Evolutionary conservation across 2,888 invertebrate genomes (phyloP), one percentile per base, ranked within the genome.

Genomic region (Plagodis dolabraria): DNA sequence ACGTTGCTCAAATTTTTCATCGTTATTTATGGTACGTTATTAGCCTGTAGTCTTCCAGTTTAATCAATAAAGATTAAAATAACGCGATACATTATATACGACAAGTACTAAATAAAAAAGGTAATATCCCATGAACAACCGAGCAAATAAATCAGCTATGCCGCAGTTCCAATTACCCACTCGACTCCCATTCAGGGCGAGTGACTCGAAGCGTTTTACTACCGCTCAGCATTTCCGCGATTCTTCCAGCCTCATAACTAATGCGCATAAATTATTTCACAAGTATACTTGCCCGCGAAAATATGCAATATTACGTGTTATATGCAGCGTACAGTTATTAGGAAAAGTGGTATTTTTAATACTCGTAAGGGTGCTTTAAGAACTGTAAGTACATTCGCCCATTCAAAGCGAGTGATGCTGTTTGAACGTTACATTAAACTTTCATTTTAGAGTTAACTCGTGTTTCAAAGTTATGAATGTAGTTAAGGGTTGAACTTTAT

Each of bases 241-340:
- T 76, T 80, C 80, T 77, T 80, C 82, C 72, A 74, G 67, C 75
- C 75, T 74, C 71, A 75, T 81, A 84, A 81, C 75, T 78, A 79
- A 85, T 85, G 85, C 81, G 76, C 86, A 87, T 87, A 87, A 82
- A 85, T 87, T 86, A 82, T 76, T 78, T 68, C 69, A 71, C 73
- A 76, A 77, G 79, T 68, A 76, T 77, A 77, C 82, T 86, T 85
- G 76, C 74, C 72, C 74, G 76, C 71, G 71, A 76, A 83, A 83
- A 81, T 83, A 85, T 85, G 85, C 77, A 80, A 83, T 82, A 85
- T 83, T 82, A 82, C 75, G 72, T 77, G 75, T 79, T 76, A 75
- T 74, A 74, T 83, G 81, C 76, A 78, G 67, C 67, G 82, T 47
- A 67, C 74, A 74, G 76, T 79, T 82, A 80, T 85, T 83, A 79